Evolutionary conservation across 2,888 invertebrate genomes (phyloP), one percentile per base, ranked within the genome.

Genomic region (Oxyteleia sp.): DNA sequence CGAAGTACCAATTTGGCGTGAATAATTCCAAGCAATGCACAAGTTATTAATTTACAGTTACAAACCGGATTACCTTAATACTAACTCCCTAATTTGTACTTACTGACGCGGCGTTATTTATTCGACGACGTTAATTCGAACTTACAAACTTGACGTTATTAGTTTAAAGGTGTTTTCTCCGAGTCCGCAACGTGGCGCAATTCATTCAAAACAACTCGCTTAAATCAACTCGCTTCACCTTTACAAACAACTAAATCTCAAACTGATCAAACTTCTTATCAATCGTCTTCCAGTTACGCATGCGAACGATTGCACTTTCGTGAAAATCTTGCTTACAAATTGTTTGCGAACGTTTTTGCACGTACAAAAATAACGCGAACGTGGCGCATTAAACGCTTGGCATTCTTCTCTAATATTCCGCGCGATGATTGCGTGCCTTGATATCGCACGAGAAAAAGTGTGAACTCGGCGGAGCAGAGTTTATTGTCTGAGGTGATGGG

Each of bases 401-500:
- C 47, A 64, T 79, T 79, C 55, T 63, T 79, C 47, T 79, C 11
- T 47, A 64, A 79, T 71, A 63, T 29, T 61, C 59, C 8, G 15
- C 18, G 29, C 11, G 61, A 53, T 57, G 69, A 71, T 72, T 45
- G 72, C 72, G 66, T 45, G 59, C 15, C 38, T 51, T 8, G 72
- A 72, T 68, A 72, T 16, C 51, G 45, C 59, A 29, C 51, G 80
- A 68, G 82, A 82, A 82, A 76, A 82, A 76, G 71, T 82, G 82
- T 66, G 66, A 82, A 82, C 74, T 38, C 80, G 74, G 18, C 69
- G 63, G 63, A 47, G 75, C 76, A 69, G 59, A 72, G 76, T 72
- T 78, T 66, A 82, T 78, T 78, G 82, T 82, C 71, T 72, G 68
- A 45, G 72, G 61, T 63, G 83, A 66, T 49, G 79, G 79, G 69